Evolutionary conservation across 2,113 vertebrate species (phyloP).

Genomic region (Capricornis sumatraensis): DNA sequence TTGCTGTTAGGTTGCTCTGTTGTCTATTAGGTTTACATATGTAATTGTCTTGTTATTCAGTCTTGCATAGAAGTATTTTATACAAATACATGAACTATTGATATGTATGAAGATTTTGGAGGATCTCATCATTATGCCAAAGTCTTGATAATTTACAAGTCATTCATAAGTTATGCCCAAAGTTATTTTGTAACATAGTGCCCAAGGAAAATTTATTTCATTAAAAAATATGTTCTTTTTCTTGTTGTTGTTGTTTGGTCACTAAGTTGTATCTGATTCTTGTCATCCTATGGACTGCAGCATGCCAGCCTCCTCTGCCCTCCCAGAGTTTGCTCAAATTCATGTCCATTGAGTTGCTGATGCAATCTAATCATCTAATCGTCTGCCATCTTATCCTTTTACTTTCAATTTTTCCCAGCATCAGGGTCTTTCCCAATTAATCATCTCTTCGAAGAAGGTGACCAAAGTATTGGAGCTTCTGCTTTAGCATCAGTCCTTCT

Average conservation of each 20-base stretch:
- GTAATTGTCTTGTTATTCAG: not conserved
- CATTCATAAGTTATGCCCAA: not conserved
- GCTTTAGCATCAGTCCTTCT: not conserved
- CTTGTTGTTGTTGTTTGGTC: not conserved
- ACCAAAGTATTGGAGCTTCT: not conserved
- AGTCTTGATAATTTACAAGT: not conserved
- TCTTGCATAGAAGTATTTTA: not conserved
- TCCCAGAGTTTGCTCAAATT: not conserved
- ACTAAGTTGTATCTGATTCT: not conserved
- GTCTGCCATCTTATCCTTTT: not conserved
- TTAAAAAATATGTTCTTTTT: not conserved
- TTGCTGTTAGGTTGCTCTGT: not conserved
- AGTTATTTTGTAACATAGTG: not conserved
- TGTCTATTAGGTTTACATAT: not conserved
- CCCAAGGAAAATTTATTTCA: not conserved
- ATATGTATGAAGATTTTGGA: not conserved
- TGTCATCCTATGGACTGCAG: not conserved
- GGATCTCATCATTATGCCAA: not conserved
- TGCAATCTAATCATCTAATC: not conserved
- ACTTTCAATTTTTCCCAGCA: not conserved
- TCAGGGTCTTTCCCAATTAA: not conserved
- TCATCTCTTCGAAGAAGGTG: not conserved
- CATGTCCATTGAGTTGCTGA: not conserved
- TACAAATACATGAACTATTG: not conserved
- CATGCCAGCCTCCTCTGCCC: not conserved